phyloP scores from a whole-genome alignment of 1,140 invertebrate genomes.

The Pararge aegeria region DNA sequence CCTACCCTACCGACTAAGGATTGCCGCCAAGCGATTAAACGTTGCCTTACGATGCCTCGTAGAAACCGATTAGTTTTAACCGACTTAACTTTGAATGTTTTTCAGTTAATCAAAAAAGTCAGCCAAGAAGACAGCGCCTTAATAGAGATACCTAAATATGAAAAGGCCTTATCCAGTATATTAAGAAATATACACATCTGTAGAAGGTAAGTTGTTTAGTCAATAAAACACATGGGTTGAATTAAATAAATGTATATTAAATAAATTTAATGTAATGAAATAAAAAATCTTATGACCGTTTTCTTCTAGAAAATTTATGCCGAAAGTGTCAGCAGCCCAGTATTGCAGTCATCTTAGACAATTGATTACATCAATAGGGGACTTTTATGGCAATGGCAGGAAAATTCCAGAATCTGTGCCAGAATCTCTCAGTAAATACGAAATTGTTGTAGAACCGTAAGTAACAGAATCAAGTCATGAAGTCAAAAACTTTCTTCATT shows the following conservation, averaged over 20 bases:
- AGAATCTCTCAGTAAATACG: constrained; percentile 84
- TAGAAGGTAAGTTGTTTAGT: constrained; percentile 80
- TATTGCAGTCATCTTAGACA: constrained; percentile 91
- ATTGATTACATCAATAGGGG: constrained; percentile 90
- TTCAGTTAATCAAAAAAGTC: constrained; percentile 91
- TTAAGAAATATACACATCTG: constrained; percentile 90
- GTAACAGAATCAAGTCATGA: no score
- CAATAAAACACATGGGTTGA: not conserved
- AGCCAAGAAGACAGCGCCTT: constrained; percentile 87
- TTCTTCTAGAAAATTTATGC: constrained; percentile 94
- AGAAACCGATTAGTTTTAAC: no score
- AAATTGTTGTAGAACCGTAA: constrained; percentile 95
- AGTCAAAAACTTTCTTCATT: no score
- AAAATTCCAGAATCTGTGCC: constrained; percentile 88
- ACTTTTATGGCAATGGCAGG: constrained; percentile 84
- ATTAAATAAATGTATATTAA: no score
- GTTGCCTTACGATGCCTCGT: no score
- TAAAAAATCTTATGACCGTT: no score
- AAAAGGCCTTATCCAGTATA: constrained; percentile 90
- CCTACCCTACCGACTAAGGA: no score
- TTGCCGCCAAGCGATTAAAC: no score
- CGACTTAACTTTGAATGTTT: no score
- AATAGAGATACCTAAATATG: constrained; percentile 88
- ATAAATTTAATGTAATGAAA: no score
- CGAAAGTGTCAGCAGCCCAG: constrained; percentile 89